Evolutionary conservation across 2,888 invertebrate species (phyloP).

Genomic region (Rotaria macrura): DNA sequence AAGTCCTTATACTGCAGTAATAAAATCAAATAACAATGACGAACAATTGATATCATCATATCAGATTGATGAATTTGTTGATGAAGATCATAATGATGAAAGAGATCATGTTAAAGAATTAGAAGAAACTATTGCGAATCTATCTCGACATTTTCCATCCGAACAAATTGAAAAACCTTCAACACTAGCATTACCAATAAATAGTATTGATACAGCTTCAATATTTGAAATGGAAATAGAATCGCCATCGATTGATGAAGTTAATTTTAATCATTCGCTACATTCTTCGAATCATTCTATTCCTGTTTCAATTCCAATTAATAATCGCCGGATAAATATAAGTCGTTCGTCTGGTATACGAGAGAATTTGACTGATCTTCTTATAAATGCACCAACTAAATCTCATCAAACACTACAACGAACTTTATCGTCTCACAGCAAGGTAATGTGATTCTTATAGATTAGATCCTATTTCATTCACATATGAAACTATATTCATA

Average conservation of each 20-base stretch:
- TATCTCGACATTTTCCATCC: not conserved
- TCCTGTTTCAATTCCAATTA: not conserved
- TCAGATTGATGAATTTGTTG: not conserved
- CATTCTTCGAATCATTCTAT: not conserved
- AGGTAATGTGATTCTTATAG: not conserved
- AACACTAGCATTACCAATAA: not conserved
- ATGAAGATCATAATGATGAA: not conserved
- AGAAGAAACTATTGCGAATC: not conserved
- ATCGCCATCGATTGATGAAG: not conserved
- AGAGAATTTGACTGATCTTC: not conserved
- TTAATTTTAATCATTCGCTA: not conserved
- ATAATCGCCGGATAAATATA: not conserved
- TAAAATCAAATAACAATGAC: not conserved
- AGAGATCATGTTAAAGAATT: constrained; percentile 16
- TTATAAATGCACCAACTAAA: not conserved
- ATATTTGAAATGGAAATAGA: constrained; percentile 18
- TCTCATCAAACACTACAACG: not conserved
- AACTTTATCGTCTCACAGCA: not conserved
- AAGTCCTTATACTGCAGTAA: not conserved
- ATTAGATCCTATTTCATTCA: too few species aligned
- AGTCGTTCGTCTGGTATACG: not conserved
- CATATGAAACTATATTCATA: too few species aligned
- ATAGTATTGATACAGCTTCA: not conserved
- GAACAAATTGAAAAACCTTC: not conserved
- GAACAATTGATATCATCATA: not conserved